These are phyloP conservation scores for Ellobius talpinus DNA, from an alignment of 2,113 vertebrate genomes.

Conservation along the genomic window DNA sequence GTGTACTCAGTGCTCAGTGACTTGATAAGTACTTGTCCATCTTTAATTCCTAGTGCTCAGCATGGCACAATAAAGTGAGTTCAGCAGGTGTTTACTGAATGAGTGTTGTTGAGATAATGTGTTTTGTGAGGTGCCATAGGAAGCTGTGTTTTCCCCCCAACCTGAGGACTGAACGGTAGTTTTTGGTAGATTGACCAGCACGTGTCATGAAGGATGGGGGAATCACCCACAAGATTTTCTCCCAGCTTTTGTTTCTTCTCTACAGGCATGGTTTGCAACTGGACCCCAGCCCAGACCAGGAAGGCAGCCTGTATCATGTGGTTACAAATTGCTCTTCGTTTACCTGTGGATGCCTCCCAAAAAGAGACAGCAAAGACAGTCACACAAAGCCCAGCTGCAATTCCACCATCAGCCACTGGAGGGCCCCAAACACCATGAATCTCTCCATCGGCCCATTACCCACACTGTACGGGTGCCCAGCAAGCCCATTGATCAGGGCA, in stretches of 20 bases:
- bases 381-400: slow-evolving; percentile 87
- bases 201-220: neutral
- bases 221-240: neutral
- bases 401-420: slow-evolving; percentile 90
- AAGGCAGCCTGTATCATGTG: slow-evolving; percentile 83
- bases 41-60: neutral
- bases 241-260: slow-evolving; percentile 65
- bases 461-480: slow-evolving; percentile 88
- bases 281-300: neutral
- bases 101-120: neutral
- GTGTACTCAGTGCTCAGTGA: neutral
- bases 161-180: neutral
- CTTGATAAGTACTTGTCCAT: neutral
- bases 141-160: neutral
- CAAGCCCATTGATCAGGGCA: slow-evolving; percentile 80
- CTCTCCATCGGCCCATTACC: slow-evolving; percentile 78
- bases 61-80: neutral
- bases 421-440: slow-evolving; percentile 85
- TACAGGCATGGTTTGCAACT: slow-evolving; percentile 68
- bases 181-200: neutral
- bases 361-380: slow-evolving; percentile 82
- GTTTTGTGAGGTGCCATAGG: neutral
- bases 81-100: neutral
- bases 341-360: slow-evolving; percentile 92
- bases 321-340: slow-evolving; percentile 69